Conservation (phyloP, 2,797 vertebrate genomes). For the Etheostoma perlongum region DNA sequence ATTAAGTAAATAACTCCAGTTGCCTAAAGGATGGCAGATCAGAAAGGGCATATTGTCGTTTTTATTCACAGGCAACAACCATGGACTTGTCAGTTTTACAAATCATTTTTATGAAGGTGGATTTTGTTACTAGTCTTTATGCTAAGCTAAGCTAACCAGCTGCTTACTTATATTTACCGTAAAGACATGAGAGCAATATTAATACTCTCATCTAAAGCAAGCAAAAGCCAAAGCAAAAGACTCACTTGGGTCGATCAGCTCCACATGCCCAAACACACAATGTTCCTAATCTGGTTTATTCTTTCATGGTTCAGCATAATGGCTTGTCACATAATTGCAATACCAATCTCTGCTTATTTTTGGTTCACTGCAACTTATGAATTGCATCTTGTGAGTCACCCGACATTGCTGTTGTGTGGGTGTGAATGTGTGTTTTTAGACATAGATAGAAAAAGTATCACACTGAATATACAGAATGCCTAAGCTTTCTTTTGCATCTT, state of each 20-base stretch:
- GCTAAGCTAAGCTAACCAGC: not conserved
- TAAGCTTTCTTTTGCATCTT: no score
- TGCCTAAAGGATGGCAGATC: no score
- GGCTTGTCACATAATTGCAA: slow-evolving; percentile 25
- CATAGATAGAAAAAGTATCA: not conserved
- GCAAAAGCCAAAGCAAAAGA: slow-evolving; percentile 6
- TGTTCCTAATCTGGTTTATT: slow-evolving; percentile 29
- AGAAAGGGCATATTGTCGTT: no score
- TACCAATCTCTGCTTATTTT: slow-evolving; percentile 38
- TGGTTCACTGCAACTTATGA: slow-evolving; percentile 54
- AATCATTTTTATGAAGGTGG: not conserved
- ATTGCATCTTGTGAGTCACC: slow-evolving; percentile 31
- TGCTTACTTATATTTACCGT: not conserved
- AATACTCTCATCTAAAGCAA: not conserved
- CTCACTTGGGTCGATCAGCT: slow-evolving; percentile 8
- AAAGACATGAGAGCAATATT: not conserved
- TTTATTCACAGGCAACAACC: no score
- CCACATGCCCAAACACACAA: not conserved
- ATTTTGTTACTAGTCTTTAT: not conserved
- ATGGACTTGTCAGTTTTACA: not conserved
- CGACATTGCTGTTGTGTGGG: not conserved
- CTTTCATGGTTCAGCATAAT: slow-evolving; percentile 41
- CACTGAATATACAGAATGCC: slow-evolving; percentile 16
- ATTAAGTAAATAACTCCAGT: no score
- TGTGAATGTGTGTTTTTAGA: not conserved